These are phyloP conservation scores for Craterocephalus amniculus DNA, from an alignment of 2,797 vertebrate species.

Conservation along the genomic window DNA sequence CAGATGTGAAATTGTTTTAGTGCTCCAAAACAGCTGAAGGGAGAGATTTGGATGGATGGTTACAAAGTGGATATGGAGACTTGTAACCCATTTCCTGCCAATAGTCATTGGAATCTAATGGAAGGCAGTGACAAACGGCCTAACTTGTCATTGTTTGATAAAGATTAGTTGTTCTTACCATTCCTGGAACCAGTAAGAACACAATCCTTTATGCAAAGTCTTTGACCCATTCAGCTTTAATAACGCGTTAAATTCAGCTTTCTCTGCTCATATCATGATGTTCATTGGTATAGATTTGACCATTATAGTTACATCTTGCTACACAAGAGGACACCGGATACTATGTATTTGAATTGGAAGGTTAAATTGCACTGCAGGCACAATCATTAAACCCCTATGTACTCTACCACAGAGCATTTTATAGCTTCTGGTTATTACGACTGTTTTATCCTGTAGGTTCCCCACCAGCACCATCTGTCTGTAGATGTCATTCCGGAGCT, in stretches of 20 bases:
- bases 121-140: constrained; percentile 6
- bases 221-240: constrained; percentile 14
- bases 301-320: constrained; percentile 39
- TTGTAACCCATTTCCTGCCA: constrained; percentile 6
- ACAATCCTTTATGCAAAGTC: constrained; percentile 4
- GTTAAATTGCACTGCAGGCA: constrained; percentile 20
- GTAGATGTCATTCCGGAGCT: constrained; percentile 89
- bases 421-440: constrained; percentile 24
- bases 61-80: background rate
- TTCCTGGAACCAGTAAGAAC: constrained; percentile 9
- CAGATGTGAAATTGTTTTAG: background rate
- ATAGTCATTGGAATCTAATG: constrained; percentile 3
- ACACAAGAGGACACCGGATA: constrained; percentile 57
- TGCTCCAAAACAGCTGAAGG: constrained; percentile 1
- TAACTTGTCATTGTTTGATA: background rate
- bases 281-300: constrained; percentile 29
- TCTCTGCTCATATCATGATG: constrained; percentile 31
- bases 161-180: constrained; percentile 24
- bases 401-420: constrained; percentile 20
- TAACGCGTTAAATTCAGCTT: constrained; percentile 17
- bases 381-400: constrained; percentile 16
- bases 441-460: constrained; percentile 70
- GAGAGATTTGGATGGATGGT: background rate
- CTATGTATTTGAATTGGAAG: constrained; percentile 62
- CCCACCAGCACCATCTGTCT: constrained; percentile 87